These are phyloP conservation scores for Ginglymostoma cirratum DNA, from an alignment of 2,113 vertebrate species.

Conservation along the genomic window DNA sequence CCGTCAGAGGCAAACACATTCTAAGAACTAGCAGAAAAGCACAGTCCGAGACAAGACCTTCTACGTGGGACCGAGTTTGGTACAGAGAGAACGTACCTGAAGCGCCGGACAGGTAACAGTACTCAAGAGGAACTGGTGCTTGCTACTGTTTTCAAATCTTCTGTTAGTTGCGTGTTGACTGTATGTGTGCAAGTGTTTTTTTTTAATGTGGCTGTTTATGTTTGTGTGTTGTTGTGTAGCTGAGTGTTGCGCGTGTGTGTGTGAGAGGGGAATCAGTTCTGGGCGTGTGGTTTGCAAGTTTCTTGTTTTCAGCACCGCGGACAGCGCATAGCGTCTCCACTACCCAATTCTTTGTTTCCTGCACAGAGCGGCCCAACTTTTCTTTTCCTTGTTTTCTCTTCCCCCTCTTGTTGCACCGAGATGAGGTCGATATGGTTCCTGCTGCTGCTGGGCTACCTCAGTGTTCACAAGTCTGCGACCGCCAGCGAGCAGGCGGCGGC, in stretches of 20 bases:
- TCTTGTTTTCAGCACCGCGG: not conserved
- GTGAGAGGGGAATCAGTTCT: not conserved
- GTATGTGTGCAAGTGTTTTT: not conserved
- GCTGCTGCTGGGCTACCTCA: conserved; percentile 53
- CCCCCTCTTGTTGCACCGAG: conserved; percentile 26
- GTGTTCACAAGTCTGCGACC: conserved; percentile 40
- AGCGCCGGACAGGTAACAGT: not conserved
- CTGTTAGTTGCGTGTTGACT: not conserved
- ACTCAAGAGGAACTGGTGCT: not conserved
- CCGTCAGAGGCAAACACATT: not conserved
- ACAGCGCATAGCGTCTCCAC: not conserved
- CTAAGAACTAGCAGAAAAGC: not conserved
- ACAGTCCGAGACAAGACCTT: not conserved
- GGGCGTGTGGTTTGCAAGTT: not conserved
- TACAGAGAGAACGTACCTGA: not conserved
- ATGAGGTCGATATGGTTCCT: conserved; percentile 64
- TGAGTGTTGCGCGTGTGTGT: not conserved
- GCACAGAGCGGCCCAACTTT: not conserved
- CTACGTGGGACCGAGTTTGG: not conserved
- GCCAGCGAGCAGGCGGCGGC: conserved; percentile 50
- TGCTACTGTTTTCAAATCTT: not conserved
- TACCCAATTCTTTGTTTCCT: not conserved
- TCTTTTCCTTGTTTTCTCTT: too few relatives aligned
- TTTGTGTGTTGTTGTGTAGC: not conserved
- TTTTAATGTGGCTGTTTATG: not conserved